These are phyloP conservation scores for Thymallus thymallus DNA, from an alignment of 2,113 vertebrate species.

Conservation along the genomic window DNA sequence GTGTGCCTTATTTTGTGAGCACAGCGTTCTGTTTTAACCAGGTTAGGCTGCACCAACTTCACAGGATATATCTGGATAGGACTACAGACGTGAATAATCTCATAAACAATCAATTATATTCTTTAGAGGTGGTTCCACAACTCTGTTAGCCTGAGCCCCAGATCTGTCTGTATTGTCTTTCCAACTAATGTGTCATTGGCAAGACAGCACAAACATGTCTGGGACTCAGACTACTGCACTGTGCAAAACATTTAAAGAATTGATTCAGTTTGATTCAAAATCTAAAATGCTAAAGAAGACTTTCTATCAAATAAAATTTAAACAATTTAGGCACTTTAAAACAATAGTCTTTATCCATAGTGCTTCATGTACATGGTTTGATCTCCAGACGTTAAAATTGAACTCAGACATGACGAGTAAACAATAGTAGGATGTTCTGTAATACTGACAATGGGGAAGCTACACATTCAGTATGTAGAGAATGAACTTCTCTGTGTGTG, in stretches of 20 bases:
- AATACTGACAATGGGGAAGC: background rate
- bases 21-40: no score
- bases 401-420: background rate
- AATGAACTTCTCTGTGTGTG: no score
- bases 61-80: background rate
- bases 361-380: background rate
- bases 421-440: background rate
- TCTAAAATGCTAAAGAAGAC: background rate
- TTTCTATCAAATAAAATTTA: background rate
- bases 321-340: constrained; percentile 2
- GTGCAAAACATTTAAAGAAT: background rate
- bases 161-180: no score
- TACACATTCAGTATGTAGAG: background rate
- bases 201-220: background rate
- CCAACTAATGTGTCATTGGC: background rate
- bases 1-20: background rate
- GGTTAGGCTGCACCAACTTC: background rate
- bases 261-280: no score
- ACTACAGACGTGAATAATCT: background rate
- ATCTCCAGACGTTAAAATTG: background rate
- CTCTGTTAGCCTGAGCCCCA: background rate
- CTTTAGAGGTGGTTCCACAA: background rate
- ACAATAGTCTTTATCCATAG: background rate
- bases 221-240: background rate
- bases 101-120: background rate